Conservation (phyloP, 2,888 invertebrate genomes). For the Monopis laevigella region DNA sequence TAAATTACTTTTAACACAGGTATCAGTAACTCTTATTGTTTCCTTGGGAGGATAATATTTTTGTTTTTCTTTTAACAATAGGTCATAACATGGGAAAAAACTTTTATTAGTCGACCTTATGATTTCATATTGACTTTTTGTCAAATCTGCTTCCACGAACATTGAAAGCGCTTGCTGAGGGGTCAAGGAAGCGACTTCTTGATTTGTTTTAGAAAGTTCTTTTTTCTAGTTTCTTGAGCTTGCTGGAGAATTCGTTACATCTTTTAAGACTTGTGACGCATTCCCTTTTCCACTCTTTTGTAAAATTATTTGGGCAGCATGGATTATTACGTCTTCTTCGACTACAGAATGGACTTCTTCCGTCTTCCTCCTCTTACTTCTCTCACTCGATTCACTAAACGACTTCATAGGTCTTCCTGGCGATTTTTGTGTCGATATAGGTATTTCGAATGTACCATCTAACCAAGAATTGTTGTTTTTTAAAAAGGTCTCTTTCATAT, state of each 20-base stretch:
- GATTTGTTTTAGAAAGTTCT: constrained; percentile 14
- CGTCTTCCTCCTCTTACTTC: constrained; percentile 19
- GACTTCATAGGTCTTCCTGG: constrained; percentile 16
- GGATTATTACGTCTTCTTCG: constrained; percentile 9
- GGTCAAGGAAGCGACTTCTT: constrained; percentile 14
- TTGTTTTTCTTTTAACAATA: no score
- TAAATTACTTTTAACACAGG: constrained; percentile 13
- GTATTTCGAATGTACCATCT: background rate
- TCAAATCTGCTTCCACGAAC: constrained; percentile 16
- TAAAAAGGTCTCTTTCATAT: background rate
- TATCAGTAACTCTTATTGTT: constrained; percentile 10
- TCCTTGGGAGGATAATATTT: constrained; percentile 17
- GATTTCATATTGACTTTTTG: constrained; percentile 18
- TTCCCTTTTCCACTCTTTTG: constrained; percentile 18
- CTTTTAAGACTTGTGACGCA: constrained; percentile 18
- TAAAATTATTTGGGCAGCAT: constrained; percentile 16
- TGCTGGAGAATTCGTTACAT: constrained; percentile 16
- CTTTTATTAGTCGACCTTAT: constrained; percentile 9
- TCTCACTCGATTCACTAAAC: constrained; percentile 19
- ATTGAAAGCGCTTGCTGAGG: constrained; percentile 17
- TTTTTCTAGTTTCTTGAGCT: constrained; percentile 16
- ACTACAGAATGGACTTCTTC: constrained; percentile 14
- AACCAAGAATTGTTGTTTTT: constrained; percentile 5
- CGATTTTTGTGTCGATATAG: constrained; percentile 12
- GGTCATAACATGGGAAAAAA: background rate